Evolutionary conservation across 2,797 vertebrate genomes (phyloP), one percentile per base, ranked within the genome.

Genomic region (Eulemur albifrons): DNA sequence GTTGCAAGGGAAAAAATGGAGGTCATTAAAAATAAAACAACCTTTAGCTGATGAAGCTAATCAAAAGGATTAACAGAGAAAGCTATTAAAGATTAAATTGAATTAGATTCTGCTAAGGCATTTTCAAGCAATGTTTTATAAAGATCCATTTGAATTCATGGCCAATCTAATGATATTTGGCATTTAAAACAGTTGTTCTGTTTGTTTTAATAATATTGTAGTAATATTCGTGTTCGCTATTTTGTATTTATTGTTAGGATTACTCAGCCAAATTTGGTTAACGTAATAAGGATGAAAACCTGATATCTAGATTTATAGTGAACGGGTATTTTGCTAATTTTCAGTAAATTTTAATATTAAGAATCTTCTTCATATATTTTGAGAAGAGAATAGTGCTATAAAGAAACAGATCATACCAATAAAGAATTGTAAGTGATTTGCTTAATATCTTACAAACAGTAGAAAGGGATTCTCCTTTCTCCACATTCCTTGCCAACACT

Each of bases 161-260:
- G 48, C 18, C 38, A 92, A 3, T 57, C 54, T 88, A 73, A 67
- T 83, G 80, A 84, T 79, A 89, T 50, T 89, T 93, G 75, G 2
- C 69, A 87, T 75, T 65, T 95, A 45, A 91, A 70, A 40, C 27
- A 80, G 7, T 17, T 59, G 27, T 76, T 87, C 13, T 95, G 11
- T 77, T 85, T 89, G 69, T 72, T 94, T 69, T 88, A 81, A 59
- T 88, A 92, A 75, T 90, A 69, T n/a, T 72, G 35, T 38, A 73
- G 15, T 67, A 88, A 82, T 89, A 73, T 38, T 65, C 59, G 17
- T 94, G 30, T 70, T 96, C 90, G 65, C 38, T 45, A 45, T 59
- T 70, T 76, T 61, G 2, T 92, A 48, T 83, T 90, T 94, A 88
- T 79, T 91, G n/a, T 7, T 79, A 89, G 20, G 8, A 65, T 88